Evolutionary conservation across 2,888 invertebrate species (phyloP).

Genomic region (Drosophila helvetica): DNA sequence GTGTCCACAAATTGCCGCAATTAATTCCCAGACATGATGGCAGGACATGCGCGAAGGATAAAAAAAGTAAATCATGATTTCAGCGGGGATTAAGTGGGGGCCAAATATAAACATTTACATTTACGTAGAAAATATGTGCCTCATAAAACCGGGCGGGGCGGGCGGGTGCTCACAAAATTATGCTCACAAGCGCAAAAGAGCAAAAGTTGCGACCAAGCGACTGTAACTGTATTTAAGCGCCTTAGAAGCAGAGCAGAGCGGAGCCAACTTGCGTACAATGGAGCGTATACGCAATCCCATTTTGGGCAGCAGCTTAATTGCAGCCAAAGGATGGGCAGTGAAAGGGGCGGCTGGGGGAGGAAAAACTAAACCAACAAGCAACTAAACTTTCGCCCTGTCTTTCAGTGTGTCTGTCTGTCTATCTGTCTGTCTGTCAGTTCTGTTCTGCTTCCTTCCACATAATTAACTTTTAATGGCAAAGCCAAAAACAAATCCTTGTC

Average conservation of each 20-base stretch:
- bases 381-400: slow-evolving; percentile 38
- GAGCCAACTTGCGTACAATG: slow-evolving; percentile 55
- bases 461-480: slow-evolving; percentile 68
- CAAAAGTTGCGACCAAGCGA: slow-evolving; percentile 16
- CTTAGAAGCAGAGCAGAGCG: slow-evolving; percentile 34
- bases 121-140: slow-evolving; percentile 1
- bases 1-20: slow-evolving; percentile 42
- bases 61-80: slow-evolving; percentile 43
- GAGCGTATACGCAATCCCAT: slow-evolving; percentile 74
- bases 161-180: slow-evolving; percentile 9
- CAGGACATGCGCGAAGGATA: slow-evolving; percentile 38
- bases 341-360: background rate
- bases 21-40: slow-evolving; percentile 43
- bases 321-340: slow-evolving; percentile 9
- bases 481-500: slow-evolving; percentile 42
- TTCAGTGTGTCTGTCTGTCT: slow-evolving; percentile 9
- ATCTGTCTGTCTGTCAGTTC: slow-evolving; percentile 9
- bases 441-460: slow-evolving; percentile 56
- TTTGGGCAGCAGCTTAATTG: slow-evolving; percentile 67
- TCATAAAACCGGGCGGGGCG: background rate
- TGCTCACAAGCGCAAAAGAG: slow-evolving; percentile 7
- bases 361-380: slow-evolving; percentile 49
- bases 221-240: slow-evolving; percentile 52
- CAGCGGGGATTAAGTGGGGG: slow-evolving; percentile 26
- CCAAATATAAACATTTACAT: slow-evolving; percentile 12